Conservation (phyloP, 2,888 invertebrate genomes). For the Camptogramma bilineatum region DNA sequence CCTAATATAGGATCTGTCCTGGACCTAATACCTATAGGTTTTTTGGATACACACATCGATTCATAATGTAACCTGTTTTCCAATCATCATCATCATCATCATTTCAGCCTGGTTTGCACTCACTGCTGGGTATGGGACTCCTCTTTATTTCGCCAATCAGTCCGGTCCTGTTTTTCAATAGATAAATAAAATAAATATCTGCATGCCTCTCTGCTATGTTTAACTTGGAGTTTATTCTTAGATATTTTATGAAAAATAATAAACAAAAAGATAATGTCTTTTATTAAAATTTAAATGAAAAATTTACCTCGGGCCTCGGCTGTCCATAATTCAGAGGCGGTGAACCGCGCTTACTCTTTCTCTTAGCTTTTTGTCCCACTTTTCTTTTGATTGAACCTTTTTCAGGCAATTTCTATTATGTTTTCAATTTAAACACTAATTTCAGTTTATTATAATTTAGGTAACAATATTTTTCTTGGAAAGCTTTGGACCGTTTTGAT, state of each 20-base stretch:
- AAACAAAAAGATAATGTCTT: conserved; percentile 37
- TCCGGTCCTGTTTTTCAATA: too few species aligned
- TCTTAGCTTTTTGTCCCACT: conserved; percentile 17
- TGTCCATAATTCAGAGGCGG: conserved; percentile 32
- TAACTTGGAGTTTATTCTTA: conserved; percentile 11
- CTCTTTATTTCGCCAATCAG: too few species aligned
- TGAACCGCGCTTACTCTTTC: conserved; percentile 24
- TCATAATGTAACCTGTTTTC: too few species aligned
- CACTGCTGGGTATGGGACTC: too few species aligned
- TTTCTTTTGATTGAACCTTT: conserved; percentile 25
- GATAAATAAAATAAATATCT: too few species aligned
- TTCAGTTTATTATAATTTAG: conserved; percentile 1
- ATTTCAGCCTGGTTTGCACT: too few species aligned
- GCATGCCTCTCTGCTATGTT: neutral
- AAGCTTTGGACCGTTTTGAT: too few species aligned
- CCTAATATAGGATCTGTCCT: too few species aligned
- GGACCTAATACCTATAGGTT: too few species aligned
- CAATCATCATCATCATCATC: too few species aligned
- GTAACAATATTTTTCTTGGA: too few species aligned
- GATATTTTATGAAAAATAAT: conserved; percentile 35
- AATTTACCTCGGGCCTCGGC: conserved; percentile 22
- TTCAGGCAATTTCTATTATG: conserved; percentile 7
- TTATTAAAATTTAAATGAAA: conserved; percentile 47
- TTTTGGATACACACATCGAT: too few species aligned
- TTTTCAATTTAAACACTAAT: neutral